Percentiles rank a stretch among this genome's conserved stretches.
phyloP scores from a whole-genome alignment of 2,797 vertebrate genomes.

The Nyctibius grandis region DNA sequence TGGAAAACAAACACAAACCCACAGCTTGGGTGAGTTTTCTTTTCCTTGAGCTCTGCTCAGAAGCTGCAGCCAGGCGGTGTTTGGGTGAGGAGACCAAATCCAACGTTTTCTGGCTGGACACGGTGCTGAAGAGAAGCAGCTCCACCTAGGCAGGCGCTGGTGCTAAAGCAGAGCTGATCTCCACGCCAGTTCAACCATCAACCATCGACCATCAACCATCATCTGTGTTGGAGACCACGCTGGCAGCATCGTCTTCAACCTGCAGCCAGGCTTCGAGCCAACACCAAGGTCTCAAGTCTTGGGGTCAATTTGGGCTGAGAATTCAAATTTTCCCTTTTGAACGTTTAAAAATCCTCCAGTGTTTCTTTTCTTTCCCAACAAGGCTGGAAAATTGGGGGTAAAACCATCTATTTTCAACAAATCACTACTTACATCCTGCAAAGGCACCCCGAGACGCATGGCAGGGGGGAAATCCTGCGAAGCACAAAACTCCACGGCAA shows the following conservation, averaged over 20 bases:
- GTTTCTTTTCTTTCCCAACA: neutral
- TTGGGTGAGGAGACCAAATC: neutral
- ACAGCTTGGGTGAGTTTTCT: neutral
- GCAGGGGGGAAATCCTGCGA: neutral
- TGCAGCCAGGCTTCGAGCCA: accelerated
- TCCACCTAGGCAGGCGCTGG: constrained; percentile 52
- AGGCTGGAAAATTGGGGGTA: neutral
- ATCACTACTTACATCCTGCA: neutral
- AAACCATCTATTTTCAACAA: neutral
- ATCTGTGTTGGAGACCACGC: accelerated
- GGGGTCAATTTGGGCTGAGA: neutral
- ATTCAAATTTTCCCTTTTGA: neutral
- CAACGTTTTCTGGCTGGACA: neutral
- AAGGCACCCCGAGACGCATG: neutral
- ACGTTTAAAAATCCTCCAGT: accelerated
- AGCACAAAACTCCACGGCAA: neutral
- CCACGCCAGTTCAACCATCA: neutral
- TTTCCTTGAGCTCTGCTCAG: neutral
- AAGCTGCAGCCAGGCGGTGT: neutral
- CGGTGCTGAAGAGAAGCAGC: constrained; percentile 49
- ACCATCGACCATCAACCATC: neutral
- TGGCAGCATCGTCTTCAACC: neutral
- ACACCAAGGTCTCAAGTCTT: neutral
- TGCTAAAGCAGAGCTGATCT: constrained; percentile 26
- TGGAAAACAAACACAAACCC: constrained; percentile 12